Conservation (phyloP, 1,140 invertebrate species). For the Heliconius eleuchia region DNA sequence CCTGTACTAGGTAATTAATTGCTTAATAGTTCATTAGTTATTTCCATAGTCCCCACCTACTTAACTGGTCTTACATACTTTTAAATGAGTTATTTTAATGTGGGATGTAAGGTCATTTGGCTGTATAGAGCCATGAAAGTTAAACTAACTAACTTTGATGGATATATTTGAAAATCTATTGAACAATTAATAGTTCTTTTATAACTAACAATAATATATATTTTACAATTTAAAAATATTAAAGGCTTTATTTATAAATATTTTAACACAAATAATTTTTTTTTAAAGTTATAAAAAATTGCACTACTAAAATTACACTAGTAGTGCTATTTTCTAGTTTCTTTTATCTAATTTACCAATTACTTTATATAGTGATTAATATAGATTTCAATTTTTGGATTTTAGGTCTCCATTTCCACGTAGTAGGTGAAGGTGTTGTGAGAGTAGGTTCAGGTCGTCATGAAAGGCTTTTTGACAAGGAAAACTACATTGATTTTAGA, state of each 20-base stretch:
- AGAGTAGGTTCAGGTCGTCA: conserved; percentile 89
- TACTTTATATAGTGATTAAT: no score
- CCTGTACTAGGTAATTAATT: conserved; percentile 86
- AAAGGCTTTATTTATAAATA: no score
- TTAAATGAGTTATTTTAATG: conserved; percentile 19
- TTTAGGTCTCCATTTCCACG: conserved; percentile 94
- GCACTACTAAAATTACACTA: background rate
- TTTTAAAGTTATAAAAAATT: no score
- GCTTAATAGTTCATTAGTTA: background rate
- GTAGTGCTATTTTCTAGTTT: background rate
- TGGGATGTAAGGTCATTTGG: conserved; percentile 36
- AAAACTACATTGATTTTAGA: conserved; percentile 97
- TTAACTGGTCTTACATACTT: background rate
- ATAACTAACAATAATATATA: no score
- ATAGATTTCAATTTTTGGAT: conserved; percentile 38
- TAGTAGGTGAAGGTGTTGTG: conserved; percentile 96
- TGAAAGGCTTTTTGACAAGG: conserved; percentile 92
- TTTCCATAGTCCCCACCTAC: background rate
- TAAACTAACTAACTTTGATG: background rate
- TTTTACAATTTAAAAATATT: no score
- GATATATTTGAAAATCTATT: background rate
- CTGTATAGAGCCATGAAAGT: conserved; percentile 20
- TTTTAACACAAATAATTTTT: no score
- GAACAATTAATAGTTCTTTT: background rate
- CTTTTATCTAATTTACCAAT: no score